phyloP scores from a whole-genome alignment of 2,113 vertebrate genomes.

The Pterocles burchelli region DNA sequence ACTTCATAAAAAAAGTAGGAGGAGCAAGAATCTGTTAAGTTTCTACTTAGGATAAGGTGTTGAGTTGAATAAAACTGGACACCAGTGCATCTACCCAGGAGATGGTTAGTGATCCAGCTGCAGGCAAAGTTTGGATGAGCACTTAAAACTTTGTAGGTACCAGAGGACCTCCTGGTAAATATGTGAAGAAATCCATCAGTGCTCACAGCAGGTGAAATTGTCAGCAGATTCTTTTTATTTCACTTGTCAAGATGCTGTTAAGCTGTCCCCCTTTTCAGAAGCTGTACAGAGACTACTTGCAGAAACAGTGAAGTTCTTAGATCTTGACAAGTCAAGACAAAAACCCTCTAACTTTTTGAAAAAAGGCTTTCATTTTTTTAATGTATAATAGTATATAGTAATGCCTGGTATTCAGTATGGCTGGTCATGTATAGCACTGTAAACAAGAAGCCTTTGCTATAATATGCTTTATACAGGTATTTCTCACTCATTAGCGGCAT shows the following conservation, averaged over 20 bases:
- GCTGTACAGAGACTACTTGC: background rate
- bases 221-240: background rate
- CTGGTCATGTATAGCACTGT: background rate
- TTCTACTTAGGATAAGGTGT: background rate
- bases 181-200: background rate
- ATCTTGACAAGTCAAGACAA: background rate
- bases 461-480: background rate
- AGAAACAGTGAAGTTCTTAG: background rate
- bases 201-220: background rate
- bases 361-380: background rate
- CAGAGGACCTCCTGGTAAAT: background rate
- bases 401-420: background rate
- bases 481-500: background rate
- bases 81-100: background rate
- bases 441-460: background rate
- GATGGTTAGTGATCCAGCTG: background rate
- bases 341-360: background rate
- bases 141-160: background rate
- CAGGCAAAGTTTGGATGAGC: background rate
- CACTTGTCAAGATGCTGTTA: background rate
- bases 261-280: background rate
- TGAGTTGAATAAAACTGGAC: background rate
- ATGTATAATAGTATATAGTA: background rate
- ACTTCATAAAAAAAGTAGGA: background rate
- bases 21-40: background rate